Conservation (phyloP, 2,797 vertebrate genomes). For the Danio kyathit region DNA sequence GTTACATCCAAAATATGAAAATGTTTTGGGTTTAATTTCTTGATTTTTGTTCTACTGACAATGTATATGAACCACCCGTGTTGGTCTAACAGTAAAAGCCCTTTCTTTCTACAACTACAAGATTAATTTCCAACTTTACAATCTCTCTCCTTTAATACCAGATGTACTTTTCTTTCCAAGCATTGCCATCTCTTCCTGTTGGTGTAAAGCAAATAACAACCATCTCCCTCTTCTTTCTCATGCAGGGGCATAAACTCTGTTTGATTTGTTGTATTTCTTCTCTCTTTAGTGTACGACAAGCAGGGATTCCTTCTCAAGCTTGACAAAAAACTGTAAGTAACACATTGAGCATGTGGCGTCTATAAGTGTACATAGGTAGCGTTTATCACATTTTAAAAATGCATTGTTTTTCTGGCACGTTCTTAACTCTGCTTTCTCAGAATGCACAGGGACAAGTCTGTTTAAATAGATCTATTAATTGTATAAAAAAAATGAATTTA, state of each 20-base stretch:
- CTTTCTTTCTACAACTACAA: background rate
- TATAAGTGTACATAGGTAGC: background rate
- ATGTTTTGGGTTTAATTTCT: background rate
- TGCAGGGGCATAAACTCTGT: conserved; percentile 1
- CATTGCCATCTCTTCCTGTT: background rate
- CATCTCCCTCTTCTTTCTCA: background rate
- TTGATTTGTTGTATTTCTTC: conserved; percentile 45
- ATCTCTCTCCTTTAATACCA: background rate
- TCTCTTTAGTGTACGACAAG: conserved; percentile 86
- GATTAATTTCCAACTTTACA: background rate
- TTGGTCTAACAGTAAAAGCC: conserved; percentile 11
- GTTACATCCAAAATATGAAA: too few species aligned
- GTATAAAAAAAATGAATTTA: too few species aligned
- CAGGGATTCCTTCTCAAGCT: conserved; percentile 89
- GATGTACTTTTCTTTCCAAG: background rate
- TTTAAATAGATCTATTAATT: background rate
- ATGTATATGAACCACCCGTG: background rate
- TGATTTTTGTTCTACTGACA: background rate
- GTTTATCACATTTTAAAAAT: background rate
- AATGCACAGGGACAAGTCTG: background rate
- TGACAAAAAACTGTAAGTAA: conserved; percentile 89
- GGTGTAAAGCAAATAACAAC: background rate
- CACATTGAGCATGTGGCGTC: background rate
- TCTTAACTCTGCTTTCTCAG: background rate
- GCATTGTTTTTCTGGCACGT: background rate